Base-by-base conservation (phyloP, 1,140 invertebrate species). In the Macrotrachela quadricornifera region DNA sequence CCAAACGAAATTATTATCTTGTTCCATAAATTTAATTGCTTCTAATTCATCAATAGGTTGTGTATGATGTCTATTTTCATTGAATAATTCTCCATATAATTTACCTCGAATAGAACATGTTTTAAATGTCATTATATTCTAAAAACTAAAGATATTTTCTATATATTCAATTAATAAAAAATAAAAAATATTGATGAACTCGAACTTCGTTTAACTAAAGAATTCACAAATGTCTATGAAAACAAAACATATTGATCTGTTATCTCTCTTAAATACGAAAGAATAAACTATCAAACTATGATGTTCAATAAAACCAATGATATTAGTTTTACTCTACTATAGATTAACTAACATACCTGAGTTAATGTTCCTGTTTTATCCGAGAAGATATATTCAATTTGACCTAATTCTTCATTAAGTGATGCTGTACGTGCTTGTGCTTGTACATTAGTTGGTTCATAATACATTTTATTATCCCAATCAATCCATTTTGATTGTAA, bases 361-460 rank as follows among this genome's bases (percentile, higher is more conserved):
- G 92, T 99, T 40, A 99, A 72, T 2, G 92, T 99, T 56, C 92
- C 92, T 44, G 92, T 99, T 74, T 99, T 99, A 69, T 99, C 94
- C n/a, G 88, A 94, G 72, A 99, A 99, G 63, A 99, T 85, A 72
- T 99, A 99, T 68, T 99, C 86, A 61, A 99, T 95, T 74, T 95
- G 91, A 63, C 87, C 91, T 54, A 97, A 76, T 72, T 97, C 92
- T 71, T 99, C 92, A 68, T 99, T 97, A 17, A 99, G 73, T 36
- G 91, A 95, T 1, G 92, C 97, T 16, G 92, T 97, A 59, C 91
- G 75, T 45, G 91, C 90, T 73, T 87, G 86, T 40, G 92, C 91
- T 56, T 85, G 79, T 4, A 46, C n/a, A 59, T 87, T 82, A 50
- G 78, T 81, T 60, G 80, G 81, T 54, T 80, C 81, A 64, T 85